Evolutionary conservation across 2,113 vertebrate genomes (phyloP).

Genomic region (Rhabdomys dilectus): DNA sequence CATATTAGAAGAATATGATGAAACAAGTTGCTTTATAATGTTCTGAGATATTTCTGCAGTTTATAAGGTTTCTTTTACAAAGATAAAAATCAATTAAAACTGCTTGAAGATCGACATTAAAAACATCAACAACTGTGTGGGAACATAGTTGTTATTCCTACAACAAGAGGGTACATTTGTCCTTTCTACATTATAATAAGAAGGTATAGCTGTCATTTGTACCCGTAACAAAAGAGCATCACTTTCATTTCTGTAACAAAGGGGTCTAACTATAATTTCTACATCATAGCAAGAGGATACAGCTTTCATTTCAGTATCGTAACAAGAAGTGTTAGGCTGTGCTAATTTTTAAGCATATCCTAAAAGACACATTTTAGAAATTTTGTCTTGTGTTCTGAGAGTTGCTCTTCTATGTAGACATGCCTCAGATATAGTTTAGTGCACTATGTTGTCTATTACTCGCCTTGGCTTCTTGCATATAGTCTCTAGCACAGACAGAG

Average conservation of each 20-base stretch:
- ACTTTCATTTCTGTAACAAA: no score
- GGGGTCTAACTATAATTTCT: no score
- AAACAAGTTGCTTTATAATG: slow-evolving; percentile 3
- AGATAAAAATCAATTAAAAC: slow-evolving; percentile 28
- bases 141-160: background rate
- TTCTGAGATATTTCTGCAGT: background rate
- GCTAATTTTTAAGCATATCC: background rate
- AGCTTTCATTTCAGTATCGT: background rate
- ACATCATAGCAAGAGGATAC: no score
- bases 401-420: background rate
- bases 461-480: background rate
- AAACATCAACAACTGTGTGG: background rate
- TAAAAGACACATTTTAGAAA: background rate
- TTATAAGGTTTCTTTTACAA: background rate
- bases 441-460: background rate
- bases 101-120: background rate
- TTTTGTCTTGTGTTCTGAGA: background rate
- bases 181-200: background rate
- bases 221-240: no score
- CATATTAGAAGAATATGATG: background rate
- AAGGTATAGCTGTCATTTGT: background rate
- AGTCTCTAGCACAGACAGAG: background rate
- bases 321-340: slow-evolving; percentile 10
- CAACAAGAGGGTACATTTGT: background rate
- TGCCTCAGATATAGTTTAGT: background rate